A percentile compares a stretch with the other conserved stretches of the same genome.
Evolutionary conservation across 2,113 vertebrate genomes (phyloP).

Genomic region (Microtus richardsoni): DNA sequence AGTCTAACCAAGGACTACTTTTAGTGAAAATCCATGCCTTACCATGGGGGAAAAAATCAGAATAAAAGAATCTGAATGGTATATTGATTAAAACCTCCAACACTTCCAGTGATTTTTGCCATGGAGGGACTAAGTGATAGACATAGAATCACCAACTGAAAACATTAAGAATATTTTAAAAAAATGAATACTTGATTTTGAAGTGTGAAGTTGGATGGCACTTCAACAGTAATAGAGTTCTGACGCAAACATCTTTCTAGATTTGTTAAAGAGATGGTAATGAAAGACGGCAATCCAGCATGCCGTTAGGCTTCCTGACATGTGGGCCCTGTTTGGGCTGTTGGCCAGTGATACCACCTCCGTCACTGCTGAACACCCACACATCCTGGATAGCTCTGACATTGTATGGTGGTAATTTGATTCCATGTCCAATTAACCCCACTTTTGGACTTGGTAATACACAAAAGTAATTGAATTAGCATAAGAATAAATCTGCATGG

Average conservation of each 20-base stretch:
- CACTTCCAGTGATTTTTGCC: not conserved
- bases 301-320: accelerated
- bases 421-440: not conserved
- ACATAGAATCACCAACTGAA: not conserved
- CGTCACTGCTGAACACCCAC: not conserved
- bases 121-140: not conserved
- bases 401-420: not conserved
- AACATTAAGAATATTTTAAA: not conserved
- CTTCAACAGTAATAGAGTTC: not conserved
- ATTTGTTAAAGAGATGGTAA: not conserved
- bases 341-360: not conserved
- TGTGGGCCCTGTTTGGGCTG: not conserved
- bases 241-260: not conserved
- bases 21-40: conserved; percentile 35
- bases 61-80: not conserved
- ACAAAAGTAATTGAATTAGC: not conserved
- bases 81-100: not conserved
- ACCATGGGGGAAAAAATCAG: not conserved
- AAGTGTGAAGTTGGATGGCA: not conserved
- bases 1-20: not conserved
- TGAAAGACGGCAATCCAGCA: not conserved
- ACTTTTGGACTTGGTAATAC: not conserved
- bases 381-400: not conserved
- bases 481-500: not conserved
- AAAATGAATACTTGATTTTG: conserved; percentile 22